Percentiles rank a stretch among this genome's conserved stretches.
phyloP scores from a whole-genome alignment of 2,113 vertebrate species.

The Aphyosemion australe region DNA sequence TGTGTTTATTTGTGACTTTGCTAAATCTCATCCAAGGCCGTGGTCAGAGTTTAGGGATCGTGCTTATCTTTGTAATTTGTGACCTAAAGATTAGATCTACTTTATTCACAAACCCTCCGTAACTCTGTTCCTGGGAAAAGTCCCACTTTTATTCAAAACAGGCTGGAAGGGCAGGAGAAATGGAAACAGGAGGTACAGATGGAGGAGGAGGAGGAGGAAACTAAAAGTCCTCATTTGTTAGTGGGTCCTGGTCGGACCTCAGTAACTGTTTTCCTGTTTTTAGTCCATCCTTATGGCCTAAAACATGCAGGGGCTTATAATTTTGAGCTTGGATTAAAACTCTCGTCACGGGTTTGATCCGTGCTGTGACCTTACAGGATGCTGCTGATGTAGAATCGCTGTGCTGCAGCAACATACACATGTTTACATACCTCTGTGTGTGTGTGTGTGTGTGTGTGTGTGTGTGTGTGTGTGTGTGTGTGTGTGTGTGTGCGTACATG shows the following conservation, averaged over 20 bases:
- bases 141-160: not conserved
- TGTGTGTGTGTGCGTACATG: not conserved
- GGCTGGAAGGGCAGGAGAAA: not conserved
- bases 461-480: no score
- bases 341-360: not conserved
- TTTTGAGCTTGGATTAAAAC: constrained; percentile 25
- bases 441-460: not conserved
- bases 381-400: not conserved
- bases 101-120: not conserved
- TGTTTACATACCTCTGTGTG: not conserved
- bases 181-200: not conserved
- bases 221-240: constrained; percentile 16
- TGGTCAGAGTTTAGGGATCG: not conserved
- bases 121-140: not conserved
- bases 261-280: no score
- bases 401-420: not conserved
- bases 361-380: not conserved
- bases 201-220: constrained; percentile 10
- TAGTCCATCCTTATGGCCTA: no score
- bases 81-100: not conserved
- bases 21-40: not conserved
- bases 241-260: not conserved
- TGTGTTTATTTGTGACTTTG: not conserved
- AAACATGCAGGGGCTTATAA: no score
- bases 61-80: not conserved